Conservation (phyloP, 2,888 invertebrate species). For the Meliscaeva auricollis region DNA sequence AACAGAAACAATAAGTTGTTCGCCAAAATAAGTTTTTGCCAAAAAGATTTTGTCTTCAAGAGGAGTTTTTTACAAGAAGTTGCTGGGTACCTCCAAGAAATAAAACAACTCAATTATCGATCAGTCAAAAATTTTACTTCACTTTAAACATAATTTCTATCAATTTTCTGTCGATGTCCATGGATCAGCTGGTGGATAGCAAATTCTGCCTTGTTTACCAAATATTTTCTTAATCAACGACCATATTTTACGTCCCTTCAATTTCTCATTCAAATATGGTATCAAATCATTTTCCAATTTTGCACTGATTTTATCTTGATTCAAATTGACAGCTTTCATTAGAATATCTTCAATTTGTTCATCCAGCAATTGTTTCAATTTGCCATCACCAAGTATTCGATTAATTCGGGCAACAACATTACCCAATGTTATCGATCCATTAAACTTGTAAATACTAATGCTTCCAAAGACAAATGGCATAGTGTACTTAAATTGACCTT, state of each 20-base stretch:
- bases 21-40: too few species aligned
- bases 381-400: conserved; percentile 81
- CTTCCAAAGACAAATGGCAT: conserved; percentile 81
- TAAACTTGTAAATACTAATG: conserved; percentile 81
- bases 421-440: conserved; percentile 78
- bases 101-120: not conserved
- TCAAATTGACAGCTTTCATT: conserved; percentile 78
- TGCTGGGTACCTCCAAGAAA: too few species aligned
- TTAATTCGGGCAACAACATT: conserved; percentile 80
- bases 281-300: conserved; percentile 78
- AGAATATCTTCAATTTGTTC: conserved; percentile 79
- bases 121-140: not conserved
- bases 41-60: too few species aligned
- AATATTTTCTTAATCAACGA: not conserved
- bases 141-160: not conserved
- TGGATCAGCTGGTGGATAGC: conserved; percentile 79
- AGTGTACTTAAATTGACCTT: conserved; percentile 82
- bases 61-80: too few species aligned
- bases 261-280: conserved; percentile 78
- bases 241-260: conserved; percentile 81
- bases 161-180: conserved; percentile 75
- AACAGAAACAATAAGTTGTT: too few species aligned
- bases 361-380: conserved; percentile 79
- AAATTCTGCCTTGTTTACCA: not conserved
- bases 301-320: conserved; percentile 79